These are phyloP conservation scores for Nasonovia ribisnigri DNA, from an alignment of 2,888 invertebrate genomes.

Conservation along the genomic window DNA sequence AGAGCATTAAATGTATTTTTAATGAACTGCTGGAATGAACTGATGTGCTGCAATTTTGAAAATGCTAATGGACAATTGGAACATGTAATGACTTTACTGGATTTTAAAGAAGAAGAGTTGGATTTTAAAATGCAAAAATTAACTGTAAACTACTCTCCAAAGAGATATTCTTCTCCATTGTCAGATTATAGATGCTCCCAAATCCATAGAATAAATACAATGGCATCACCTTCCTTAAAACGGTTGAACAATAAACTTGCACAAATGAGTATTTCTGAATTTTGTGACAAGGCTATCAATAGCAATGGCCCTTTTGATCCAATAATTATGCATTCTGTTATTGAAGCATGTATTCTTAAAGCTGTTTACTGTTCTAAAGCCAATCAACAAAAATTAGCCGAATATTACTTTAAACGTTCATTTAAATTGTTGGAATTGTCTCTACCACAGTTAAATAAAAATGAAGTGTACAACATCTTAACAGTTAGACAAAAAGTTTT, in stretches of 20 bases:
- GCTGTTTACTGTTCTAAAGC: constrained; percentile 54
- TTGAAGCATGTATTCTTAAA: constrained; percentile 52
- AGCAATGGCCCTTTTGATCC: constrained; percentile 22
- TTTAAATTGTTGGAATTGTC: constrained; percentile 43
- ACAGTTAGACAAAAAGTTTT: constrained; percentile 27
- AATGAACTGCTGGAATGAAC: constrained; percentile 60
- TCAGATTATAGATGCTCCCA: constrained; percentile 50
- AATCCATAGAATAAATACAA: constrained; percentile 29
- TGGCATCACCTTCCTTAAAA: constrained; percentile 54
- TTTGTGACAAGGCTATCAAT: not conserved
- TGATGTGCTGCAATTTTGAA: constrained; percentile 58
- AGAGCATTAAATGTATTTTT: constrained; percentile 61
- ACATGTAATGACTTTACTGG: constrained; percentile 52
- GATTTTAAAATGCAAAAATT: constrained; percentile 58
- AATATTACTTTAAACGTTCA: constrained; percentile 27
- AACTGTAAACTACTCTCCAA: constrained; percentile 6
- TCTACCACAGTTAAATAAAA: constrained; percentile 49
- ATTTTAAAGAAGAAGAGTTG: constrained; percentile 56
- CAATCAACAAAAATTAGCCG: constrained; percentile 38
- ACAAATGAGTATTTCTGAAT: constrained; percentile 52
- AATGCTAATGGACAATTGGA: constrained; percentile 45
- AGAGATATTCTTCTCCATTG: constrained; percentile 10
- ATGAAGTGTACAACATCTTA: constrained; percentile 57
- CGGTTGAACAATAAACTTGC: constrained; percentile 18
- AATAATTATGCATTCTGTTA: constrained; percentile 46